phyloP scores from a whole-genome alignment of 2,113 vertebrate species.

The Brienomyrus brachyistius region DNA sequence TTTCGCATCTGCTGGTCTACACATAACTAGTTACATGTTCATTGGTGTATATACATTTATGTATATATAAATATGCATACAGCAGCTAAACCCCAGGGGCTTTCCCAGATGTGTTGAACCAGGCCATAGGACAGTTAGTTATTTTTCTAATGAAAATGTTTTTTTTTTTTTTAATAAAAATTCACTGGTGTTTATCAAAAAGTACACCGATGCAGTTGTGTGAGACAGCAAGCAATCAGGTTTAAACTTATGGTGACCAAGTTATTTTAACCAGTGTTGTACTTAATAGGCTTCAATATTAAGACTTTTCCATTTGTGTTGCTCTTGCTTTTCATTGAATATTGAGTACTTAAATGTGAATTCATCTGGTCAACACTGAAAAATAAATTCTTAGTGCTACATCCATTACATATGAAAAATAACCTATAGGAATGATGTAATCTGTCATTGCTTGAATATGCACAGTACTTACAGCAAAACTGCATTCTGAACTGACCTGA shows the following conservation, averaged over 20 bases:
- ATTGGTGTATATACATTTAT: neutral
- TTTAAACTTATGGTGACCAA: neutral
- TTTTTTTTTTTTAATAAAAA: neutral
- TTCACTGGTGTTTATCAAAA: neutral
- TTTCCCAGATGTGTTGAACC: neutral
- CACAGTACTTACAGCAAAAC: neutral
- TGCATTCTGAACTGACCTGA: neutral
- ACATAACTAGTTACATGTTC: neutral
- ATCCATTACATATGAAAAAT: neutral
- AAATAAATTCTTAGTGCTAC: neutral
- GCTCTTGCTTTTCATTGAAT: neutral
- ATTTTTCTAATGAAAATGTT: neutral
- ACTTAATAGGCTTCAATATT: neutral
- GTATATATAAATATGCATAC: neutral
- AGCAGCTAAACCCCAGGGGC: neutral
- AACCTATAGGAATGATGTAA: neutral
- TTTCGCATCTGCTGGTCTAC: neutral
- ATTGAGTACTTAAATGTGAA: neutral
- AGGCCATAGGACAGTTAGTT: neutral
- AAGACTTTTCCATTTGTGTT: neutral
- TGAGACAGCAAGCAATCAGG: neutral
- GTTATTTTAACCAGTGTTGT: neutral
- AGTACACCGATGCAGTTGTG: neutral
- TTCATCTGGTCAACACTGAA: neutral
- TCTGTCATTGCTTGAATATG: neutral